Evolutionary conservation across 2,888 invertebrate species (phyloP).

Genomic region (Polydrusus cervinus): DNA sequence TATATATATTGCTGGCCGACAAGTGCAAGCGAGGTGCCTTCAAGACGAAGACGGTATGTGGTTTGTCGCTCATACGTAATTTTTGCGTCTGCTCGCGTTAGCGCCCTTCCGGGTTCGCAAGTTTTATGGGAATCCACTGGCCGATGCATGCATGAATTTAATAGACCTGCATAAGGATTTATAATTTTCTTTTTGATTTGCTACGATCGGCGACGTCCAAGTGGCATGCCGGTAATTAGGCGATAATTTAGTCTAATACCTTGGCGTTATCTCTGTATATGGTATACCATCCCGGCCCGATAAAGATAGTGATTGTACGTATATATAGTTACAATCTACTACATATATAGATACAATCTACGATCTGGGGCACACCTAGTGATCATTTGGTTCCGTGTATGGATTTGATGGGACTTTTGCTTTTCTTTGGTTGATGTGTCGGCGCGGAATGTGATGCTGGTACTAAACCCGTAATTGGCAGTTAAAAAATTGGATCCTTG

Average conservation of each 20-base stretch:
- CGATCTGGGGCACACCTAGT: conserved; percentile 28
- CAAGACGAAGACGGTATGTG: conserved; percentile 49
- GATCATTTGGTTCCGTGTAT: conserved; percentile 21
- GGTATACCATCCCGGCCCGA: conserved; percentile 15
- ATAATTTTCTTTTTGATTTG: conserved; percentile 46
- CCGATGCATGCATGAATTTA: conserved; percentile 25
- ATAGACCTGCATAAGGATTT: conserved; percentile 42
- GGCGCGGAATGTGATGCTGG: conserved; percentile 3
- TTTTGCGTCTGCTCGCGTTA: conserved; percentile 47
- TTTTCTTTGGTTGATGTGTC: conserved; percentile 24
- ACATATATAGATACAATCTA: conserved; percentile 17
- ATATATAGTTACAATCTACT: neutral
- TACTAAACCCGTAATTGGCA: conserved; percentile 3
- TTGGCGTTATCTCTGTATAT: conserved; percentile 28
- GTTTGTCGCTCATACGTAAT: conserved; percentile 50
- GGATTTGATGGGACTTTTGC: conserved; percentile 31
- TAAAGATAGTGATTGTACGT: conserved; percentile 30
- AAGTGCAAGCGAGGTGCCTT: conserved; percentile 48
- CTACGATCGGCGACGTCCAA: conserved; percentile 27
- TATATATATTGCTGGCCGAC: conserved; percentile 31
- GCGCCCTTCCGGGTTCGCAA: conserved; percentile 43
- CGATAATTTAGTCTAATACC: conserved; percentile 42
- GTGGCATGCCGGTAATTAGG: conserved; percentile 41
- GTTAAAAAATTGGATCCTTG: neutral
- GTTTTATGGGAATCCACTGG: conserved; percentile 46